Evolutionary conservation across 2,113 vertebrate genomes (phyloP), one percentile per base, ranked within the genome.

Genomic region (Crotalus viridis): DNA sequence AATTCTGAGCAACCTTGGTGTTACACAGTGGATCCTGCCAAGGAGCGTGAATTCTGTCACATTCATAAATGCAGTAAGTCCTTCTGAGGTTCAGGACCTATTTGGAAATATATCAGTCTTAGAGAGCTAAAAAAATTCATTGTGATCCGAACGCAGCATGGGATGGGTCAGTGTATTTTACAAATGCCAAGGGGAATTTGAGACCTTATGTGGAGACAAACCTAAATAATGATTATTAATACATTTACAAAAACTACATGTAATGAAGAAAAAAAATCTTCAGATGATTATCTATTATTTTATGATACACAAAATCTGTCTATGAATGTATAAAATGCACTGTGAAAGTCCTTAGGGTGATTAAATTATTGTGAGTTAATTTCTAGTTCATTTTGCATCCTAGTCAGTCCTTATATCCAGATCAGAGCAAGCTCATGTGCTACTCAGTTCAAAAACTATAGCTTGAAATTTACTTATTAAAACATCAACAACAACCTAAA

Each of bases 1-100:
- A 98, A 98, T 85, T 99, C 99, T 0, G 98, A 99, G 4, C 96
- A 98, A 69, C 99, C 99, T 87, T 99, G 99, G 99, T 99, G 99
- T 96, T 99, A 99, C 96, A 99, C 99, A 90, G 98, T 97, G 0
- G 97, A 99, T 94, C 97, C 97, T 0, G 17, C 93, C 7, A 93
- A 97, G 74, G 97, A 99, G 96, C 96, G 99, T 10, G 98, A 99
- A 93, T 98, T 96, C 97, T 99, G 99, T 91, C 96, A 94, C 89
- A 98, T 99, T 94, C 98, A 97, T 21, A 94, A 97, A 95, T 99
- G 99, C 96, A 97, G 99, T 99, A 97, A 98, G 98, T 97, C 17
- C 0, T 2, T 10, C 0, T 2, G 12, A n/a, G 24, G 26, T 86
- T 85, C 51, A 55, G 17, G 46, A 5, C 5, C 39, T 12, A 64